Evolutionary conservation across 2,113 vertebrate species (phyloP), one percentile per base, ranked within the genome.

Genomic region (Micromys minutus): DNA sequence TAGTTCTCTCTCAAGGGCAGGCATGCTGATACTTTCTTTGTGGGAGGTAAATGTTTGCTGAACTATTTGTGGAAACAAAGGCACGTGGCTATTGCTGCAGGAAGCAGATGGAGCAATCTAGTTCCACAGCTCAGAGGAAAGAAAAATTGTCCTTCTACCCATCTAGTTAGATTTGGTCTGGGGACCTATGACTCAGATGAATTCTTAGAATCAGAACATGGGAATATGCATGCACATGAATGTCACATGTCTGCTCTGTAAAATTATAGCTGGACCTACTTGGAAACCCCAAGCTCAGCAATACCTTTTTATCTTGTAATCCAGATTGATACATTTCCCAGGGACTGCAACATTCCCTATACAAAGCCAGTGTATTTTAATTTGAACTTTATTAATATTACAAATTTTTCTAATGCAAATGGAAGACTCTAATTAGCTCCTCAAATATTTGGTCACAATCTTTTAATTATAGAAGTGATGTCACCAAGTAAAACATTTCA

Each of bases 331-430:
- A 89, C 92, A 90, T 95, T 96, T 95, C 94, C 29, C 61, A 89
- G 59, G 87, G 45, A 92, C 87, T 94, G 93, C 93, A 95, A 63
- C 50, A 81, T 83, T 95, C 94, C 90, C 42, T 80, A 65, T 93
- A 42, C 7, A 69, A 91, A 95, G 87, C 36, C 45, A 57, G 89
- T 55, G 22, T 3, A 31, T 22, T 92, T 29, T 9, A 10, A 86
- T 89, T 91, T 96, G 63, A 3, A 97, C 91, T 95, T 95, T 31
- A 94, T 10, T 89, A 34, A 61, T 92, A 65, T 97, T 34, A 93
- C 39, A 0, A 95, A 97, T 96, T 92, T 4, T 74, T 47, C 93
- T 59, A 29, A 55, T 22, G 8, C 81, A 97, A 95, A 92, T 36
- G 75, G 91, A 34, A 0, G 95, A 83, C 71, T 45, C 5, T 63